Base-by-base conservation (phyloP, 2,888 invertebrate species). In the Polia nebulosa region DNA sequence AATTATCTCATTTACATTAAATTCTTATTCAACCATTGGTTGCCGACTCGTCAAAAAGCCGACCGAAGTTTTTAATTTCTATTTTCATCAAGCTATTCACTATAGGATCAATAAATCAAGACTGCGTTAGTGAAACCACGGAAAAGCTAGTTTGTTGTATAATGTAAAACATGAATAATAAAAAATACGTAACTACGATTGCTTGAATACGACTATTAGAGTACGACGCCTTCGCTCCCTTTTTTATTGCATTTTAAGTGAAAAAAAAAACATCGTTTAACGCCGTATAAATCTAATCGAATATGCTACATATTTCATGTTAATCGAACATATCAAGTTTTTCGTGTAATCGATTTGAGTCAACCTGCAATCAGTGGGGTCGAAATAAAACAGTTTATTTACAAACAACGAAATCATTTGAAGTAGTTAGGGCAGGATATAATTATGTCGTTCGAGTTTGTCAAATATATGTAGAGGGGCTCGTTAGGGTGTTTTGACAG, bases 221-320 rank as follows among this genome's bases (percentile, higher is more conserved):
- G n/a, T 81, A 64, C 29, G 62, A 70, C 70, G 55, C 45, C 29
- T 49, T 47, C 32, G 17, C 47, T 27, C 1, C 47, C 9, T 34
- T 66, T 65, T 65, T 62, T 36, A n/a, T 41, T 61, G 25, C 5
- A 36, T 17, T 55, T 49, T 57, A 17, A 3, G 25, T 59, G 1
- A 34, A 44, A 56, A 60, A 58, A 36, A 80, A 77, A 55, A 56
- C 17, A 55, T 20, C 62, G 65, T 64, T 72, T 64, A 73, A 27
- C 55, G 51, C 45, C 66, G 63, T 82, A 13, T 56, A 36, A 29
- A 68, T 39, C n/a, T 20, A 49, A 62, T 78, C 78, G 52, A 72
- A 68, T 62, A 79, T 62, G 57, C 34, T 62, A 68, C 55, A 68
- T 78, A 74, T 57, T 78, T 82, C 68, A 62, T 47, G 47, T 11